These are phyloP conservation scores for Setophaga coronata DNA, from an alignment of 2,113 vertebrate species.

Conservation along the genomic window DNA sequence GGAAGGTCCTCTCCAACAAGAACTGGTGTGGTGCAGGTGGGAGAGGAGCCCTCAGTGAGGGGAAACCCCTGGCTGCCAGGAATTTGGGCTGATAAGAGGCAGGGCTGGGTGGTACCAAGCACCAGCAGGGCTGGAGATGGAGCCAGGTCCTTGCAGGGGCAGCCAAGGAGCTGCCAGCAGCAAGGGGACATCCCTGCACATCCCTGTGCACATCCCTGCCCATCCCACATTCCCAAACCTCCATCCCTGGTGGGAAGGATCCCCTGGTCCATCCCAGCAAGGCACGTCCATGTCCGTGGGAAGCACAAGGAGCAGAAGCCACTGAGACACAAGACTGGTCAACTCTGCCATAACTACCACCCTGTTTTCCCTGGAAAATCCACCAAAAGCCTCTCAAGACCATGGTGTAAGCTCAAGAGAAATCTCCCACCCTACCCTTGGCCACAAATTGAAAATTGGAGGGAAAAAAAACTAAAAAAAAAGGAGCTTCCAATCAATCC, in stretches of 20 bases:
- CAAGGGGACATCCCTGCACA: background rate
- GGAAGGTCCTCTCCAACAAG: background rate
- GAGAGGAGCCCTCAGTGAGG: background rate
- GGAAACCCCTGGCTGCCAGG: background rate
- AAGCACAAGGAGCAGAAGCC: background rate
- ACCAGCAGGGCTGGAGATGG: background rate
- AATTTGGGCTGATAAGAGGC: background rate
- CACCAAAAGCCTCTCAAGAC: background rate
- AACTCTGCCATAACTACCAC: background rate
- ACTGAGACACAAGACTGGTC: accelerated
- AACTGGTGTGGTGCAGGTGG: background rate
- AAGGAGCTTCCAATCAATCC: background rate
- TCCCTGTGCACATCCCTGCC: background rate
- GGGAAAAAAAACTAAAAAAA: background rate
- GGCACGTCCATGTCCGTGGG: accelerated
- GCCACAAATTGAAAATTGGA: background rate
- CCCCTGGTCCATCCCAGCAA: background rate
- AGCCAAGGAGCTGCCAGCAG: background rate
- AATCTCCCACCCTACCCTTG: background rate
- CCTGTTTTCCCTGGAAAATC: background rate
- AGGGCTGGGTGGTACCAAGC: background rate
- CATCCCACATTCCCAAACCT: background rate
- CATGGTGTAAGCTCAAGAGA: background rate
- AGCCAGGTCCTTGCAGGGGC: background rate
- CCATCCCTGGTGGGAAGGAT: background rate